Base-by-base conservation (phyloP, 2,888 invertebrate genomes). In the Agrochola circellaris region DNA sequence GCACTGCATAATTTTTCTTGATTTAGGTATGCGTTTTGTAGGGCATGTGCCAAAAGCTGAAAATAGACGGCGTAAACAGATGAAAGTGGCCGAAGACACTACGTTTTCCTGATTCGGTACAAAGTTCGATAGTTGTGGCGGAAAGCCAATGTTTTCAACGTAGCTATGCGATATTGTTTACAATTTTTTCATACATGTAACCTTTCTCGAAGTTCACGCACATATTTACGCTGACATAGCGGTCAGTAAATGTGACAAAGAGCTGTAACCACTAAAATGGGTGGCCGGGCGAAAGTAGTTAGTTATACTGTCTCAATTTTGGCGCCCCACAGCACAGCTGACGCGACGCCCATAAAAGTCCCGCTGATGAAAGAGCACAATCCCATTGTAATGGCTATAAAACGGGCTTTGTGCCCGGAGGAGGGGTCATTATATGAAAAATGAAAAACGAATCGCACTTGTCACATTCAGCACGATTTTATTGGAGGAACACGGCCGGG, bases 331-430 rank as follows among this genome's bases (percentile, higher is more conserved):
- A 89, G 89, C 83, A 81, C 89, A 96, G 95, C 95, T 95, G 95
- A 94, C 95, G 93, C 94, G 92, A 87, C 90, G 91, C 87, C 93
- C 93, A 95, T 96, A 95, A 96, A 95, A 95, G 95, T 94, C 92
- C 89, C 92, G 89, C 92, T 93, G 95, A 95, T 96, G 95, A 96
- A 95, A 95, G 96, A 95, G 95, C 93, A 96, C 95, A 96, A 95
- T 96, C 92, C 93, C 94, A 95, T 96, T 96, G 96, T 96, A 93
- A 94, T 88, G 90, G 94, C 93, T 92, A 95, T 95, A 95, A 96
- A 96, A 95, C 92, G 93, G 93, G 92, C 95, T 95, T 96, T 96
- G 95, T 95, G 93, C 91, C 92, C 93, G 89, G 92, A 94, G 93
- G 90, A 93, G 92, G 92, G 90, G 94, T 94, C 95, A 93, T 95